A percentile compares a stretch with the other conserved stretches of the same genome.
phyloP scores from a whole-genome alignment of 2,113 vertebrate species.

The Odontophorus gujanensis region DNA sequence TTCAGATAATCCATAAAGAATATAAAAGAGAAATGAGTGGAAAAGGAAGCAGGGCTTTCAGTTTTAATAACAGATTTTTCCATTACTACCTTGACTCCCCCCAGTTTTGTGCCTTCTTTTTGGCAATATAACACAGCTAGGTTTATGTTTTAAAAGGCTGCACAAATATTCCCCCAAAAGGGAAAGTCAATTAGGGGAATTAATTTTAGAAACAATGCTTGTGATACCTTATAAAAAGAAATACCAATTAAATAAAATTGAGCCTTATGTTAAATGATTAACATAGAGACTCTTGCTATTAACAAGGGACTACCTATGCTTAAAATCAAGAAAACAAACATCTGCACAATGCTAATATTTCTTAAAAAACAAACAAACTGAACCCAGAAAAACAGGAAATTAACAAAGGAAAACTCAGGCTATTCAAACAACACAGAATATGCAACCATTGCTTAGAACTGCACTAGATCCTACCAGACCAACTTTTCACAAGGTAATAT shows the following conservation, averaged over 20 bases:
- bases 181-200: conserved; percentile 8
- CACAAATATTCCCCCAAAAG: conserved; percentile 14
- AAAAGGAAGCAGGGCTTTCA: not conserved
- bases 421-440: not conserved
- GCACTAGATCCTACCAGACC: not conserved
- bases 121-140: not conserved
- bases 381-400: not conserved
- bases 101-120: not conserved
- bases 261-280: not conserved
- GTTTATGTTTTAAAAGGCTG: not conserved
- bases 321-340: not conserved
- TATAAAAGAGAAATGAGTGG: not conserved
- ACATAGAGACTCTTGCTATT: not conserved
- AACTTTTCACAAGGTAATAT: not conserved
- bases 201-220: conserved; percentile 14
- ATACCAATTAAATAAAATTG: conserved; percentile 13
- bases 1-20: not conserved
- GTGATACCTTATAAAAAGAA: not conserved
- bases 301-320: not conserved
- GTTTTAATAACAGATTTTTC: not conserved
- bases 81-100: not conserved
- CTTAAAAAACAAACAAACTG: not conserved
- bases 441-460: not conserved
- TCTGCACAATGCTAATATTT: not conserved
- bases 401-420: not conserved